Conservation (phyloP, 2,888 invertebrate species). For the Beris morrisii region DNA sequence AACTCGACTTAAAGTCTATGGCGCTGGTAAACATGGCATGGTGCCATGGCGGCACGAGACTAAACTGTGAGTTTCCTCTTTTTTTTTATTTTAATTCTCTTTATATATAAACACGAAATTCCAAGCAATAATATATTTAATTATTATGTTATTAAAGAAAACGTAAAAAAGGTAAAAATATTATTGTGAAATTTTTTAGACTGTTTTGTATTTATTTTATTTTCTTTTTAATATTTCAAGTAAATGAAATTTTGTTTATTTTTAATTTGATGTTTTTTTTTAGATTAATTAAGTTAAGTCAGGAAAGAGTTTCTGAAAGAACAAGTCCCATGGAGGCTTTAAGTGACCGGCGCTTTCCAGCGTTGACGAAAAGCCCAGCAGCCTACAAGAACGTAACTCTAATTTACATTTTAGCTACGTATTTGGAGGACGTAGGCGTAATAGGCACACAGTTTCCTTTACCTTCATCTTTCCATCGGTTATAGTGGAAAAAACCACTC, state of each 20-base stretch:
- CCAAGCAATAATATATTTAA: not conserved
- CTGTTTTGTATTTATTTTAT: slow-evolving; percentile 30
- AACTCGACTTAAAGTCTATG: slow-evolving; percentile 42
- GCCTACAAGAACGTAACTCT: too few relatives aligned
- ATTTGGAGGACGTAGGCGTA: too few relatives aligned
- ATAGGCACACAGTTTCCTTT: too few relatives aligned
- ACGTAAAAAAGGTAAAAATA: not conserved
- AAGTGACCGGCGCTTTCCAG: too few relatives aligned
- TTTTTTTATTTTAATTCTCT: not conserved
- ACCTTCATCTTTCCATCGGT: too few relatives aligned
- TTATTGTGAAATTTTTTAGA: slow-evolving; percentile 22
- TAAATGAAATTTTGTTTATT: slow-evolving; percentile 31
- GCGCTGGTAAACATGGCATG: slow-evolving; percentile 41
- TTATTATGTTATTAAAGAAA: not conserved
- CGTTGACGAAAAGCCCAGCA: too few relatives aligned
- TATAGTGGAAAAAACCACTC: too few relatives aligned
- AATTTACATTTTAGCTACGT: too few relatives aligned
- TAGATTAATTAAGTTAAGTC: too few relatives aligned
- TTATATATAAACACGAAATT: not conserved
- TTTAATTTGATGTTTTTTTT: not conserved
- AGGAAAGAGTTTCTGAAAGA: too few relatives aligned
- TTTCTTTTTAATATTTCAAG: slow-evolving; percentile 1
- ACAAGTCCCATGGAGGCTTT: too few relatives aligned
- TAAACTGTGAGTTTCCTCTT: slow-evolving; percentile 40
- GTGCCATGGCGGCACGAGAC: slow-evolving; percentile 44